Base-by-base conservation (phyloP, 2,113 vertebrate species). In the Papio anubis region DNA sequence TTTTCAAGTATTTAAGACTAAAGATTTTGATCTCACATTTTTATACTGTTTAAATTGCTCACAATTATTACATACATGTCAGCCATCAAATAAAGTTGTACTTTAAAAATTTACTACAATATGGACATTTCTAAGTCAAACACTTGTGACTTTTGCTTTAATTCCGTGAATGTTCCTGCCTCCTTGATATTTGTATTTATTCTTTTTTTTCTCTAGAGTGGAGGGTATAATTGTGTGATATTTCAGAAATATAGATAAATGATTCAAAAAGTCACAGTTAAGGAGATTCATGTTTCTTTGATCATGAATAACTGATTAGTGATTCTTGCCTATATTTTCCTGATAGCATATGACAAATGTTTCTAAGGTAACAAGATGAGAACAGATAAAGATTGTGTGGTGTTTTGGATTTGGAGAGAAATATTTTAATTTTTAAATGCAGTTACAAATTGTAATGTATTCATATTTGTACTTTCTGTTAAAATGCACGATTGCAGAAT, bases 221-320 rank as follows among this genome's bases (percentile, higher is more conserved):
- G 14, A 83, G 27, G 16, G 16, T 94, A 50, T 72, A 85, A 78
- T 93, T 96, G n/a, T 97, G 48, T 97, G 82, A 75, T 52, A 83
- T 97, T 98, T 97, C 92, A 97, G 40, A 88, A 97, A 97, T 98
- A 98, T 50, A 97, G 2, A 72, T 97, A 73, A 57, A 97, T 97
- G 94, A 79, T 95, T 96, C 45, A 95, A 89, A 95, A 85, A 35
- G 9, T 96, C 87, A 82, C 43, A 96, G 57, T 80, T 87, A 88
- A 84, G 50, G n/a, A 88, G 48, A 91, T 23, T 82, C 64, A 75
- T 87, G 18, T 93, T 97, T 97, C 83, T 97, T 92, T 93, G 40
- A 78, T 88, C 40, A 72, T 59, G 66, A 90, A 87, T 87, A 68
- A 87, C 20, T 86, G 91, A 89, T 87, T 88, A 94, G 82, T 87